Evolutionary conservation across 2,888 invertebrate genomes (phyloP).

Genomic region (Monoplex corrugatus): DNA sequence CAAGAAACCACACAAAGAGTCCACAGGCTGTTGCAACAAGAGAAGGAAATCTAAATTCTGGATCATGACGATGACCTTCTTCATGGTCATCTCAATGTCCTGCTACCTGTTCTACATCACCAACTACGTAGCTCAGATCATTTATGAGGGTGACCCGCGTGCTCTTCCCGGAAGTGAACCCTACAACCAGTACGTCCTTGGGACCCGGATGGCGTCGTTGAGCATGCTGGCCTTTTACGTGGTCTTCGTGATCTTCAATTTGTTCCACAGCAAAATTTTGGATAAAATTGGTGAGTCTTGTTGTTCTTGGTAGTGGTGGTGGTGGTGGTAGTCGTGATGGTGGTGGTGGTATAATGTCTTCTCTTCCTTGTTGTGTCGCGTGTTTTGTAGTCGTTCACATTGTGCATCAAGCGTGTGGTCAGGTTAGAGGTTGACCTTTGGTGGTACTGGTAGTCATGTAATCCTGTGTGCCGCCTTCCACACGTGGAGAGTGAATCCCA

Average conservation of each 20-base stretch:
- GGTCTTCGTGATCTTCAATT: conserved; percentile 10
- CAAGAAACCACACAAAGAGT: too few relatives aligned
- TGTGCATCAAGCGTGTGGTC: too few relatives aligned
- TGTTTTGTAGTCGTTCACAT: too few relatives aligned
- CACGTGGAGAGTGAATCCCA: too few relatives aligned
- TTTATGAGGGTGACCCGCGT: conserved; percentile 36
- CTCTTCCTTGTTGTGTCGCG: too few relatives aligned
- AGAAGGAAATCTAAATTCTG: background rate
- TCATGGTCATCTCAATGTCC: background rate
- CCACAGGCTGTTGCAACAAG: too few relatives aligned
- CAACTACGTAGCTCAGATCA: conserved; percentile 43
- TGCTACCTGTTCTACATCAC: conserved; percentile 36
- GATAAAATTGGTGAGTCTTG: conserved; percentile 23
- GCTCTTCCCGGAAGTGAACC: conserved; percentile 3
- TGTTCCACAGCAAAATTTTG: conserved; percentile 28
- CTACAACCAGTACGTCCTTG: conserved; percentile 29
- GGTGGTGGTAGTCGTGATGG: too few relatives aligned
- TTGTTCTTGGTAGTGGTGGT: too few relatives aligned
- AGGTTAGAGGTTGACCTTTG: too few relatives aligned
- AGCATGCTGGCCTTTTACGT: conserved; percentile 31
- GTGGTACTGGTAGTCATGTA: too few relatives aligned
- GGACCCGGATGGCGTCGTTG: conserved; percentile 37
- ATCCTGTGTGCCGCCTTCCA: too few relatives aligned
- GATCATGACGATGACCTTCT: conserved; percentile 29
- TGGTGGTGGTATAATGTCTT: too few relatives aligned